Evolutionary conservation across 1,140 invertebrate genomes (phyloP).

Genomic region (Achatina immaculata): DNA sequence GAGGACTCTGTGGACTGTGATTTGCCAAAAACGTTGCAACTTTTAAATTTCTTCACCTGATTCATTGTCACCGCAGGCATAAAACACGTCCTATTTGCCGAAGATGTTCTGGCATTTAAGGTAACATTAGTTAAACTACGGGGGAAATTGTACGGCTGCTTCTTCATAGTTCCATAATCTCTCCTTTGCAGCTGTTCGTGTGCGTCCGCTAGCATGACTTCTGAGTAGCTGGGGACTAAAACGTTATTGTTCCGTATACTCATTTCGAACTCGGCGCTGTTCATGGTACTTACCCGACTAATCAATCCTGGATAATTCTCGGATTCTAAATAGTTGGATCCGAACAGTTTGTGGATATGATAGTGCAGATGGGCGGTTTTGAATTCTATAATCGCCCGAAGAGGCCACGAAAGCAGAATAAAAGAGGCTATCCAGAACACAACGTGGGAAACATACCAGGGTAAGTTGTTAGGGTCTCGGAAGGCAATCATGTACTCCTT

Average conservation of each 20-base stretch:
- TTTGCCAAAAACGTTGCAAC: constrained; percentile 43
- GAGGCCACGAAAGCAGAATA: constrained; percentile 85
- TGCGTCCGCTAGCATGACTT: constrained; percentile 78
- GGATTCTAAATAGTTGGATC: constrained; percentile 70
- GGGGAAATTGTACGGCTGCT: constrained; percentile 25
- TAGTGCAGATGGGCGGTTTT: constrained; percentile 88
- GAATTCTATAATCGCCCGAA: constrained; percentile 85
- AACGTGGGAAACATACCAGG: constrained; percentile 76
- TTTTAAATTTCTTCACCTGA: constrained; percentile 41
- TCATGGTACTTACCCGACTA: constrained; percentile 76
- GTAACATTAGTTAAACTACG: constrained; percentile 48
- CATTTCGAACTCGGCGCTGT: constrained; percentile 76
- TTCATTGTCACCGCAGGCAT: constrained; percentile 42
- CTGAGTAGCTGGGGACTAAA: constrained; percentile 79
- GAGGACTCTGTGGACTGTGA: neutral
- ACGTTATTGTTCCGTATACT: constrained; percentile 78
- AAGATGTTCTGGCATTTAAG: constrained; percentile 20
- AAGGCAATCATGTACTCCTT: constrained; percentile 80
- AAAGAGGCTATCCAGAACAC: constrained; percentile 83
- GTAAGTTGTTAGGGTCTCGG: constrained; percentile 77
- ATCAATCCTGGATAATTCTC: constrained; percentile 73
- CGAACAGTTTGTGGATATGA: constrained; percentile 76
- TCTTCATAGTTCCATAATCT: constrained; percentile 29
- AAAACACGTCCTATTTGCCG: constrained; percentile 10
- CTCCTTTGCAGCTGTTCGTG: constrained; percentile 22